These are phyloP conservation scores for Andrena haemorrhoa DNA, from an alignment of 2,888 invertebrate species.

Conservation along the genomic window DNA sequence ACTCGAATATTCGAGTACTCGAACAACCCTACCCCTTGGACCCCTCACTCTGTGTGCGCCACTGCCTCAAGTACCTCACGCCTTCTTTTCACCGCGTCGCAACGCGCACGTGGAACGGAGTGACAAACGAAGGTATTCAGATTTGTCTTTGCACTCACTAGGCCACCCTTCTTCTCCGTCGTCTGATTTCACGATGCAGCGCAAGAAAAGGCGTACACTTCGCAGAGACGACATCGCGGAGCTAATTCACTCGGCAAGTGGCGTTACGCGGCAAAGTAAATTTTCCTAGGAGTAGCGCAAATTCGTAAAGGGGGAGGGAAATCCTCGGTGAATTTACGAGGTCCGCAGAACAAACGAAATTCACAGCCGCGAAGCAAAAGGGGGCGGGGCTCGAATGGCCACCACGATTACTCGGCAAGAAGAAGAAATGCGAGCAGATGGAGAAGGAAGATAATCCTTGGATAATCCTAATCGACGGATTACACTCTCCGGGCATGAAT, in stretches of 20 bases:
- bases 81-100: no score
- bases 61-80: no score
- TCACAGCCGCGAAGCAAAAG: slow-evolving; percentile 10
- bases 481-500: slow-evolving; percentile 69
- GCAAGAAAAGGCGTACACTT: not conserved
- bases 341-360: slow-evolving; percentile 20
- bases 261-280: slow-evolving; percentile 53
- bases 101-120: no score
- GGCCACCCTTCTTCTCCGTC: no score
- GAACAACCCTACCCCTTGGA: no score
- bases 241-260: slow-evolving; percentile 35
- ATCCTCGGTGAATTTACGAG: slow-evolving; percentile 63
- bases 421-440: slow-evolving; percentile 63
- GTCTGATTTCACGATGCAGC: not conserved
- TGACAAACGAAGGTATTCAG: no score
- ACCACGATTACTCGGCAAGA: slow-evolving; percentile 25
- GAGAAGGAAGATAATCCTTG: slow-evolving; percentile 70
- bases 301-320: slow-evolving; percentile 24
- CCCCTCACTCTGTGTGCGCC: no score
- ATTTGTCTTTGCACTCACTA: no score
- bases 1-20: no score
- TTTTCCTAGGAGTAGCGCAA: slow-evolving; percentile 32
- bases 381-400: slow-evolving; percentile 43
- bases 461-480: slow-evolving; percentile 80
- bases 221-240: slow-evolving; percentile 2